These are phyloP conservation scores for Chauna torquata DNA, from an alignment of 2,113 vertebrate species.

Conservation along the genomic window DNA sequence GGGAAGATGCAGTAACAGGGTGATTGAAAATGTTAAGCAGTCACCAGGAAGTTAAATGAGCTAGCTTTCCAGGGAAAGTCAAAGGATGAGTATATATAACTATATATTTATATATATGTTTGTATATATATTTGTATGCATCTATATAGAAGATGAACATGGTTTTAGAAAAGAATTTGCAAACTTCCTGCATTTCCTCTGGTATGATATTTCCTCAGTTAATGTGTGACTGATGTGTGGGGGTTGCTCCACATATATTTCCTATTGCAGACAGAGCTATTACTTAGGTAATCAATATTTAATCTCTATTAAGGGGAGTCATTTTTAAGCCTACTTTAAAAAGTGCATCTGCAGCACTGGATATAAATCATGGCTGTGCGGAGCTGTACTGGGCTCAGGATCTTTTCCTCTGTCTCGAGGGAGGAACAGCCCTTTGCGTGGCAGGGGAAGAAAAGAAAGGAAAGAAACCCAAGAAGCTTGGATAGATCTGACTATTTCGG, in stretches of 20 bases:
- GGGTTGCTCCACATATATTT: conserved; percentile 33
- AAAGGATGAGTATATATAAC: background rate
- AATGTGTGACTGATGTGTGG: background rate
- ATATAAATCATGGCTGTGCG: background rate
- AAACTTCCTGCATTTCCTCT: background rate
- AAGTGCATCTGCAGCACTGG: background rate
- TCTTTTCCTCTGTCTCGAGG: background rate
- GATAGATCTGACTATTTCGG: background rate
- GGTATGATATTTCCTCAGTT: background rate
- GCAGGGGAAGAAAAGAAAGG: background rate
- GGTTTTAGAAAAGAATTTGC: background rate
- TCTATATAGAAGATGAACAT: background rate
- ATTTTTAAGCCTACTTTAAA: conserved; percentile 50
- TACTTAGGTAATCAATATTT: conserved; percentile 63
- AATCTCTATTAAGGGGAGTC: conserved; percentile 34
- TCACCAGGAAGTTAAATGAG: background rate
- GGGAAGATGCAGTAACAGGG: background rate
- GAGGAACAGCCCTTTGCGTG: background rate
- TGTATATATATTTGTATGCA: background rate
- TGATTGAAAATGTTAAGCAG: background rate
- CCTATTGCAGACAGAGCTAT: conserved; percentile 33
- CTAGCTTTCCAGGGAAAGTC: background rate
- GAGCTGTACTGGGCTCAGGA: background rate
- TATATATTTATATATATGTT: background rate
- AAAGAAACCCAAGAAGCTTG: background rate